Conservation (phyloP, 1,140 invertebrate genomes). For the Zaprionus inermis region DNA sequence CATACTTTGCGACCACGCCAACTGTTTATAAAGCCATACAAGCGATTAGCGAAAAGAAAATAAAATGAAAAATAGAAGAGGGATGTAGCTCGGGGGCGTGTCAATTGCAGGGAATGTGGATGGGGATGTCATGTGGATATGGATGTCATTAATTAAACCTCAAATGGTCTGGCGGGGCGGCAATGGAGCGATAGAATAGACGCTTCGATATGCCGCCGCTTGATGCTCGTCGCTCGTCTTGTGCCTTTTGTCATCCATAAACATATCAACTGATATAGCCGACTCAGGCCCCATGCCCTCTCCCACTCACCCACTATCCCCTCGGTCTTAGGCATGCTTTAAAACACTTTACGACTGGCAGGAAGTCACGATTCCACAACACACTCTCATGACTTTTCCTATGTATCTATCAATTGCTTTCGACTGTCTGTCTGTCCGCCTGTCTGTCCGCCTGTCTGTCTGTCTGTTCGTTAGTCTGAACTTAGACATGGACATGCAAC, state of each 20-base stretch:
- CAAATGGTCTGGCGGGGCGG: constrained; percentile 62
- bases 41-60: constrained; percentile 52
- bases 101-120: constrained; percentile 7
- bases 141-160: constrained; percentile 78
- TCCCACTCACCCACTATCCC: constrained; percentile 7
- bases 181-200: constrained; percentile 42
- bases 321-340: constrained; percentile 16
- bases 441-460: background rate
- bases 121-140: constrained; percentile 18
- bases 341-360: constrained; percentile 66
- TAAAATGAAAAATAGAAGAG: constrained; percentile 11
- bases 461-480: constrained; percentile 6
- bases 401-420: constrained; percentile 31
- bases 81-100: background rate
- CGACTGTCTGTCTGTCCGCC: constrained; percentile 34
- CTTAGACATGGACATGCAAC: constrained; percentile 43
- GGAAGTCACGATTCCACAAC: constrained; percentile 73
- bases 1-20: constrained; percentile 31
- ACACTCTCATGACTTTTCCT: constrained; percentile 18
- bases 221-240: constrained; percentile 39
- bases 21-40: constrained; percentile 52
- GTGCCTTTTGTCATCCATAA: constrained; percentile 73
- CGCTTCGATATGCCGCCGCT: constrained; percentile 47
- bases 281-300: background rate
- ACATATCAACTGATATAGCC: constrained; percentile 42